Conservation (phyloP, 2,888 invertebrate genomes). For the Phyto melanocephala region DNA sequence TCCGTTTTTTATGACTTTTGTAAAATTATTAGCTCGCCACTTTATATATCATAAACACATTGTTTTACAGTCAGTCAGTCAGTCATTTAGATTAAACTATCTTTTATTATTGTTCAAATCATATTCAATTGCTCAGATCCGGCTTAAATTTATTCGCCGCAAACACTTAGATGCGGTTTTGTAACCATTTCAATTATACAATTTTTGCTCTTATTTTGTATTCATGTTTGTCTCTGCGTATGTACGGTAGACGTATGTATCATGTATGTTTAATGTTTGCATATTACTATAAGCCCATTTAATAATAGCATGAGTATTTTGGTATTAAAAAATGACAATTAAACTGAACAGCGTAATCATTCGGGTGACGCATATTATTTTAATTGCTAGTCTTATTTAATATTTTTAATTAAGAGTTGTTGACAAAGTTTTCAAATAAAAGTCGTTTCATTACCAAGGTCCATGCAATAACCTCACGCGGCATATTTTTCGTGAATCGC, state of each 20-base stretch:
- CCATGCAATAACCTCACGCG: too few species aligned
- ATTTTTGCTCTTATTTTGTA: neutral
- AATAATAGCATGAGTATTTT: conserved; percentile 26
- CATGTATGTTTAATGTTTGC: neutral
- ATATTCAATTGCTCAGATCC: conserved; percentile 51
- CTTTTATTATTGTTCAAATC: conserved; percentile 43
- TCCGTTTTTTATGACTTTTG: conserved; percentile 22
- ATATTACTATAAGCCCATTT: neutral
- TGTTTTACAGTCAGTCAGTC: neutral
- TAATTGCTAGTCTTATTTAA: neutral
- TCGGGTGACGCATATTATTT: conserved; percentile 11
- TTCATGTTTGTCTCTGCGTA: conserved; percentile 5
- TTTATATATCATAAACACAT: conserved; percentile 29
- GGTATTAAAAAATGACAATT: neutral
- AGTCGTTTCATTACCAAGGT: too few species aligned
- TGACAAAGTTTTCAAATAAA: too few species aligned
- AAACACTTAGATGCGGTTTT: conserved; percentile 11
- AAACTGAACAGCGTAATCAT: neutral
- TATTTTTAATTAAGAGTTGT: too few species aligned
- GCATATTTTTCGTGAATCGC: too few species aligned
- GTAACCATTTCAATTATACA: conserved; percentile 3
- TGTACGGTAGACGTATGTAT: neutral
- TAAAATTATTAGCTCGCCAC: conserved; percentile 12
- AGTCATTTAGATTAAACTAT: conserved; percentile 38
- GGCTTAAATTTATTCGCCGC: conserved; percentile 47